These are phyloP conservation scores for Lordiphosa clarofinis DNA, from an alignment of 1,140 invertebrate species.

Conservation along the genomic window DNA sequence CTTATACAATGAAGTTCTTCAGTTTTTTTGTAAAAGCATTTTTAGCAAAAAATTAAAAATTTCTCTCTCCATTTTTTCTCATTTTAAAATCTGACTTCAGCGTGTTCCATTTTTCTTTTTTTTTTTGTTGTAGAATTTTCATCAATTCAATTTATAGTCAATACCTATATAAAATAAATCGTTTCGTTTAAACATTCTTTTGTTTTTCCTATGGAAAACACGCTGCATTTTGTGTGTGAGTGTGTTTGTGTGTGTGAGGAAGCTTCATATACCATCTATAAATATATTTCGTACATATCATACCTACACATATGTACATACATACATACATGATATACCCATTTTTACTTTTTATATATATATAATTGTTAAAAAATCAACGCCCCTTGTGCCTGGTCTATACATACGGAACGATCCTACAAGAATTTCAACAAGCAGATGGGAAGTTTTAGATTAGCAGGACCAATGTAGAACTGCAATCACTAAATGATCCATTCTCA, in stretches of 20 bases:
- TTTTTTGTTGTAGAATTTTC: constrained; percentile 27
- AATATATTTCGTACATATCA: constrained; percentile 57
- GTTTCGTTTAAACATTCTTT: constrained; percentile 35
- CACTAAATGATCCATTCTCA: no score
- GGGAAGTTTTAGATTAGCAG: not conserved
- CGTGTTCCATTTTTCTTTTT: constrained; percentile 25
- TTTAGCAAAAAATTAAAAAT: constrained; percentile 77
- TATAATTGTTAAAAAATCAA: constrained; percentile 76
- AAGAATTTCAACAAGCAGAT: constrained; percentile 3
- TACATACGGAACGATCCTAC: constrained; percentile 37
- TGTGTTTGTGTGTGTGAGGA: constrained; percentile 48
- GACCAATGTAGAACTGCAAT: no score
- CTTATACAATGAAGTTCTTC: constrained; percentile 42
- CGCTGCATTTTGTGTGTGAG: constrained; percentile 21
- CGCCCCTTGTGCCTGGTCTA: constrained; percentile 49
- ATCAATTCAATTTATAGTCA: constrained; percentile 44
- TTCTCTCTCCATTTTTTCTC: constrained; percentile 24
- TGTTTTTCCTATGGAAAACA: constrained; percentile 24
- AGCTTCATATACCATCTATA: constrained; percentile 77
- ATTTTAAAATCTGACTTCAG: constrained; percentile 60
- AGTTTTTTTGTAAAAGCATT: constrained; percentile 69
- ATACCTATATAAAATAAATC: constrained; percentile 73
- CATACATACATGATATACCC: constrained; percentile 41
- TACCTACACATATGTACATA: constrained; percentile 35
- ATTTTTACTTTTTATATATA: constrained; percentile 31